A percentile compares a stretch with the other conserved stretches of the same genome.
Evolutionary conservation across 2,797 vertebrate genomes (phyloP).

Genomic region (Poeciliopsis infans): DNA sequence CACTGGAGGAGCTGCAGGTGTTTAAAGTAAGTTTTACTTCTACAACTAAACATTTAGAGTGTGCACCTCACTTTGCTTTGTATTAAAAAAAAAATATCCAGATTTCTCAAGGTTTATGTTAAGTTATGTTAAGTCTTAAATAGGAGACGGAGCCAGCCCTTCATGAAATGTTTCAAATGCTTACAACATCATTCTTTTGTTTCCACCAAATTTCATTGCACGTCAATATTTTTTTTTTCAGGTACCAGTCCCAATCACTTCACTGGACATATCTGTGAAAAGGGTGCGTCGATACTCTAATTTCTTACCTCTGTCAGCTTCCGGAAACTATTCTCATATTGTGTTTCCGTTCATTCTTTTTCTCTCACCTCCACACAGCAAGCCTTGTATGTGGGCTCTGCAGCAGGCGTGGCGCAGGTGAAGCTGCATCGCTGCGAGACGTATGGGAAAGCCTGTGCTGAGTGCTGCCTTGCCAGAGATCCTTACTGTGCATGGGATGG

Average conservation of each 20-base stretch:
- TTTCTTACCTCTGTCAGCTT: background rate
- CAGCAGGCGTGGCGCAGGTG: conserved; percentile 85
- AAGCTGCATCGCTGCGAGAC: conserved; percentile 89
- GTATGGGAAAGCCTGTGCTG: conserved; percentile 91
- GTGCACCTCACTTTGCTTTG: background rate
- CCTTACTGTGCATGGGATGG: conserved; percentile 96
- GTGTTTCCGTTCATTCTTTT: conserved; percentile 33
- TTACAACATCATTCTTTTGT: background rate
- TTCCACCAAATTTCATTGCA: background rate
- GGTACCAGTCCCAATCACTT: conserved; percentile 87
- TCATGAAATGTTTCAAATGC: background rate
- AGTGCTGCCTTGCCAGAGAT: conserved; percentile 95
- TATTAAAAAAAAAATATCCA: background rate
- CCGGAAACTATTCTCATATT: background rate
- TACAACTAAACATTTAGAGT: background rate
- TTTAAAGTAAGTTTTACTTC: conserved; percentile 85
- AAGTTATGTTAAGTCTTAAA: background rate
- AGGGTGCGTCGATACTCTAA: conserved; percentile 80
- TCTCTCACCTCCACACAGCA: conserved; percentile 76
- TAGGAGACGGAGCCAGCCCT: background rate
- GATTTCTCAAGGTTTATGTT: too few species aligned
- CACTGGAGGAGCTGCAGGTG: conserved; percentile 92
- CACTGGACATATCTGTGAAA: conserved; percentile 95
- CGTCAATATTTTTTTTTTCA: conserved; percentile 59
- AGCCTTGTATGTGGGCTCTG: conserved; percentile 88